Evolutionary conservation across 1,140 invertebrate genomes (phyloP).

Genomic region (Leptinotarsa undecemlineata): DNA sequence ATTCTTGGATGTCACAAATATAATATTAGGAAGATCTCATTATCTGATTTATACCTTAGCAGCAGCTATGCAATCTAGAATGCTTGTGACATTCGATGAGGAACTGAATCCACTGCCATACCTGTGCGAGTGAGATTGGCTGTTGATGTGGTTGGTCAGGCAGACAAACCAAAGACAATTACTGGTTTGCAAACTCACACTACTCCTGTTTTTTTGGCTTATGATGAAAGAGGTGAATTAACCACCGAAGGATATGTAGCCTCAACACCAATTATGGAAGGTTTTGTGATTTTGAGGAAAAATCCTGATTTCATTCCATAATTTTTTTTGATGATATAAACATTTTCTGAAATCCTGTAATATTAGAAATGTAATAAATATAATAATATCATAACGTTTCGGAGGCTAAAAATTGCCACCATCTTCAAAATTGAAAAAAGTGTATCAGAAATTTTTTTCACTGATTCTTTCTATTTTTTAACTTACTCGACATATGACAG

Average conservation of each 20-base stretch:
- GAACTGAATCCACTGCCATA: slow-evolving; percentile 92
- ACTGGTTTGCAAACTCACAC: slow-evolving; percentile 99
- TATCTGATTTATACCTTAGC: slow-evolving; percentile 95
- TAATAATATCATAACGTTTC: no score
- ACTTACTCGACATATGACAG: no score
- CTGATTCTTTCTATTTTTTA: no score
- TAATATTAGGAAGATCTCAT: slow-evolving; percentile 94
- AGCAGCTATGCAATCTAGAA: slow-evolving; percentile 97
- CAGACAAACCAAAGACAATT: slow-evolving; percentile 99
- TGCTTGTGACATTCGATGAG: slow-evolving; percentile 99
- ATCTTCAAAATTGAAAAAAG: no score
- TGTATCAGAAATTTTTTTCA: no score
- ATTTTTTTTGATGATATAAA: slow-evolving; percentile 13
- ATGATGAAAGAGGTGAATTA: slow-evolving; percentile 96
- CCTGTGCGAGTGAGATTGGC: slow-evolving; percentile 97
- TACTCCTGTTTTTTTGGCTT: slow-evolving; percentile 94
- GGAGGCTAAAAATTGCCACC: no score
- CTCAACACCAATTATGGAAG: slow-evolving; percentile 96
- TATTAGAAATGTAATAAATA: background rate
- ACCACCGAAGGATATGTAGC: slow-evolving; percentile 97
- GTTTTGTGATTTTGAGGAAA: slow-evolving; percentile 97
- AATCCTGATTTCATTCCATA: slow-evolving; percentile 73
- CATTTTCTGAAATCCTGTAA: background rate
- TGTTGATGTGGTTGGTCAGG: slow-evolving; percentile 98
- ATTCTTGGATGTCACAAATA: slow-evolving; percentile 96